Evolutionary conservation across 2,113 vertebrate species (phyloP).

Genomic region (Erythrolamprus reginae): DNA sequence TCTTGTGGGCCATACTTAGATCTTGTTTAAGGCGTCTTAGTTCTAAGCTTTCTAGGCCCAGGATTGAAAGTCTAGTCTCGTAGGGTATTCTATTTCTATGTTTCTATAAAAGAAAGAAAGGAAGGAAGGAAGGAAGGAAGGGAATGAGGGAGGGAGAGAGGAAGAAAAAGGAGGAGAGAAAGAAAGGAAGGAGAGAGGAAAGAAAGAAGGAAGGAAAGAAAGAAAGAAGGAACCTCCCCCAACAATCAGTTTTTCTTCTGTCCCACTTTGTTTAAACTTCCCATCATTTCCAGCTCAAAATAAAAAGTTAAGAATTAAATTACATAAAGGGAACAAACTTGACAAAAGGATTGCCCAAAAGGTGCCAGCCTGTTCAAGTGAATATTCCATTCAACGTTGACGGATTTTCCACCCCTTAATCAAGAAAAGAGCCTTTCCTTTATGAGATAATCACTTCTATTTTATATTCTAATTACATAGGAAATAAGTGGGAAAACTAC

Average conservation of each 20-base stretch:
- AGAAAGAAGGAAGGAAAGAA: not conserved
- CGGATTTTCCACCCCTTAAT: not conserved
- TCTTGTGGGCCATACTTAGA: no score
- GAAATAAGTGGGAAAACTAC: not conserved
- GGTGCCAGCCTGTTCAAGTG: not conserved
- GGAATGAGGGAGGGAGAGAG: not conserved
- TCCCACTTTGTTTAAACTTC: not conserved
- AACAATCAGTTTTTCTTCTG: not conserved
- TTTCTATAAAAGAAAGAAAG: no score
- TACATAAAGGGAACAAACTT: not conserved
- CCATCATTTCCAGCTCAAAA: not conserved
- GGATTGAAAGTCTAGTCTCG: no score
- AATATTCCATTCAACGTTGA: not conserved
- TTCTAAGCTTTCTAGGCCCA: no score
- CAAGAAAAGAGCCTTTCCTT: not conserved
- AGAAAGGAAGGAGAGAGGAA: rapidly evolving
- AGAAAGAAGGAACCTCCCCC: not conserved
- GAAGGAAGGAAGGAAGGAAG: no score
- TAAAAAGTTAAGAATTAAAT: not conserved
- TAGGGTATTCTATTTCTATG: no score
- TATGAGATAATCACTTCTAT: not conserved
- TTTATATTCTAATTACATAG: not conserved
- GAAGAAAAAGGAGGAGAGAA: not conserved
- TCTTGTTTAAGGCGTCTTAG: no score
- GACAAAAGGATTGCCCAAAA: not conserved